These are phyloP conservation scores for Coleophora flavipennella DNA, from an alignment of 2,888 invertebrate species.

Conservation along the genomic window DNA sequence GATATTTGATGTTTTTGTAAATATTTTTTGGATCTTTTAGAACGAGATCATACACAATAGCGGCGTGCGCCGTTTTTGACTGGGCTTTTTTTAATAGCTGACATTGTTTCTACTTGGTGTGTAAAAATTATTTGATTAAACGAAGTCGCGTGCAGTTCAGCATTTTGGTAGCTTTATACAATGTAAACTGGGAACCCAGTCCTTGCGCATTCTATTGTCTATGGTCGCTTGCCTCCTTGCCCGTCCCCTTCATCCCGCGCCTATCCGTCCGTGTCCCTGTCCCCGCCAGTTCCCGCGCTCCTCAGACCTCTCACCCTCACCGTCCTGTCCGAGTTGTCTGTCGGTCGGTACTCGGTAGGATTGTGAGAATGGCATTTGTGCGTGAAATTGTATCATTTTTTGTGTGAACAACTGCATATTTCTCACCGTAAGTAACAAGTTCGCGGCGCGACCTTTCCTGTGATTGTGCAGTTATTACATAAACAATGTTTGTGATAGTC, in stretches of 20 bases:
- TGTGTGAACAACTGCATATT: slow-evolving; percentile 58
- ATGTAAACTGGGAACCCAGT: too few species aligned
- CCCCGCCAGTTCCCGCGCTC: not conserved
- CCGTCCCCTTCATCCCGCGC: slow-evolving; percentile 5
- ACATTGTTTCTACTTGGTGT: too few species aligned
- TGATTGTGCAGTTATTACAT: slow-evolving; percentile 30
- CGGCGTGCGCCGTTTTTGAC: too few species aligned
- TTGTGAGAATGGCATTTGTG: slow-evolving; percentile 55
- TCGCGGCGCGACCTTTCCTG: slow-evolving; percentile 31
- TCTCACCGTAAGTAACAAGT: slow-evolving; percentile 39
- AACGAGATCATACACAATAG: too few species aligned
- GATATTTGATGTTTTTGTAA: too few species aligned
- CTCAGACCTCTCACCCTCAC: slow-evolving; percentile 13
- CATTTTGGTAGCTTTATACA: too few species aligned
- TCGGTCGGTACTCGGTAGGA: slow-evolving; percentile 36
- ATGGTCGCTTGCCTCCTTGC: slow-evolving; percentile 14
- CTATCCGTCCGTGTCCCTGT: slow-evolving; percentile 1
- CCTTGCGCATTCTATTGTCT: too few species aligned
- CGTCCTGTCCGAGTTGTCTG: slow-evolving; percentile 23
- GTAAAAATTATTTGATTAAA: too few species aligned
- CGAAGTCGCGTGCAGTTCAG: too few species aligned
- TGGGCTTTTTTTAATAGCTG: too few species aligned
- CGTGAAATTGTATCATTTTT: slow-evolving; percentile 59
- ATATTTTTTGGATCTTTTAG: too few species aligned
- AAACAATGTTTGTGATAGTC: slow-evolving; percentile 26